Conservation (phyloP, 92 coral and sea anemone species). For the Zoanthus sansibaricus region DNA sequence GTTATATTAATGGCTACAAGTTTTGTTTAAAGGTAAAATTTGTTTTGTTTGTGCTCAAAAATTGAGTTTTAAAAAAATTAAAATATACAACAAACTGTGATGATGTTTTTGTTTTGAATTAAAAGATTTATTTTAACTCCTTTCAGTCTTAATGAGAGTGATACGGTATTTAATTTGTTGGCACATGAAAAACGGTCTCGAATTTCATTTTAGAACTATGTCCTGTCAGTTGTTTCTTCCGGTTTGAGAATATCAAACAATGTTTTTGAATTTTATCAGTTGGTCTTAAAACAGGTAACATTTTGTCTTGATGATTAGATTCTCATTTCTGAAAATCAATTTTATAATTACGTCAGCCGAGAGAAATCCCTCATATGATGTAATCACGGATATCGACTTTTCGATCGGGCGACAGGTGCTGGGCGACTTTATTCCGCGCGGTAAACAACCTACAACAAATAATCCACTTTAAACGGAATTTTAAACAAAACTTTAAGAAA, state of each 20-base stretch:
- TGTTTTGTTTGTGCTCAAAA: not conserved
- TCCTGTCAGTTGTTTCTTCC: not conserved
- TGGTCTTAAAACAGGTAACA: constrained; percentile 1
- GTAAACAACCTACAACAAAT: not conserved
- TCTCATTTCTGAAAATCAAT: not conserved
- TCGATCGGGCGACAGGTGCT: constrained; percentile 26
- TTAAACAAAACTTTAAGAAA: not conserved
- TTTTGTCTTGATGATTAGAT: constrained; percentile 2
- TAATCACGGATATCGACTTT: constrained; percentile 51
- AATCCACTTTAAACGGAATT: not conserved
- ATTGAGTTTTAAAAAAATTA: not conserved
- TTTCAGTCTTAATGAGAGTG: not conserved
- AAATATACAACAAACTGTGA: not conserved
- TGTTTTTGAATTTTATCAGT: not conserved
- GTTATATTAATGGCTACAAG: not conserved
- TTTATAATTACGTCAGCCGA: constrained; percentile 76
- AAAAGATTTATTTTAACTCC: not conserved
- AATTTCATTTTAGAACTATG: not conserved
- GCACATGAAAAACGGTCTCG: not conserved
- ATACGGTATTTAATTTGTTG: constrained; percentile 26
- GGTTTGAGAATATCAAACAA: not conserved
- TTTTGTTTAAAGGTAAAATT: not conserved
- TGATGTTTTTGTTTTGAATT: not conserved
- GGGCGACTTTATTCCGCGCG: constrained; percentile 5
- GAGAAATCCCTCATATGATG: constrained; percentile 79